Base-by-base conservation (phyloP, 2,113 vertebrate species). In the Theristicus caerulescens region DNA sequence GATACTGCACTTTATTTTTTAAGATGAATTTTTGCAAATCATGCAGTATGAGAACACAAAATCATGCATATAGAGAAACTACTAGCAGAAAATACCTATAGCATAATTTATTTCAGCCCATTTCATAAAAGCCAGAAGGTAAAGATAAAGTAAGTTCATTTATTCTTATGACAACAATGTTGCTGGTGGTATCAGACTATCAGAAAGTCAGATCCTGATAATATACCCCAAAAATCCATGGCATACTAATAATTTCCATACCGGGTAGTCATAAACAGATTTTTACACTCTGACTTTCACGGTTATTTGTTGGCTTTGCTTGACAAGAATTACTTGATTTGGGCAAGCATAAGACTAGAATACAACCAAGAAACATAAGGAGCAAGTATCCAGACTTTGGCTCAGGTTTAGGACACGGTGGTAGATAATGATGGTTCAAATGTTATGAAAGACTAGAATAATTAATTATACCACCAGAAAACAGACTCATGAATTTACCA, bases 401-500 rank as follows among this genome's bases (percentile, higher is more conserved):
- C 69, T 87, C 21, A 34, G 22, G 83, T 76, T 91, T 91, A 91
- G 77, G 86, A 46, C 73, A 49, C 34, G 29, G 59, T 40, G 34
- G 77, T 79, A 71, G 55, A 90, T 62, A 58, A 90, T 6, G 27
- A 61, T 55, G 29, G 54, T 65, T 96, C 87, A 83, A 81, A 85
- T 58, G 62, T 61, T 88, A 61, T 11, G 25, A 65, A 88, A 86
- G n/a, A 57, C 34, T 52, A 52, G 66, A 94, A 80, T 88, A 94
- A 94, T 94, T 91, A 77, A 96, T 92, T 92, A 77, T 59, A 82
- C 64, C 42, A 92, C 46, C 85, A 74, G 55, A 81, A 95, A 95
- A 81, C 38, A 86, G 78, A 44, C 49, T 81, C 9, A 1, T 82
- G 76, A 81, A 84, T 71, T 81, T 58, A 92, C 86, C 94, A 88